Conservation (phyloP, 2,888 invertebrate genomes). For the Ecliptopera silaceata region DNA sequence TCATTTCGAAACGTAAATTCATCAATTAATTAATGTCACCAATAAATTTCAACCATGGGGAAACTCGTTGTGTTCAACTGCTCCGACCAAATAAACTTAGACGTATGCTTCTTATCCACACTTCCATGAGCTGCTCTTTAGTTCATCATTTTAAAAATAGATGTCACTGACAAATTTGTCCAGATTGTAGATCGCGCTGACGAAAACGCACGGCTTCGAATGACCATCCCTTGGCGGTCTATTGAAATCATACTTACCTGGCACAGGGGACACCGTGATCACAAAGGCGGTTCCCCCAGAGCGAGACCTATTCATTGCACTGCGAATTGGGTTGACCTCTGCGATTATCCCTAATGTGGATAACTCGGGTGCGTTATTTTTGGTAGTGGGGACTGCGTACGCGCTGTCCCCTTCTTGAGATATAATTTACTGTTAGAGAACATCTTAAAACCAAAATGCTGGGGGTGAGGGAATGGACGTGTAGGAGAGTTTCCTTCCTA, state of each 20-base stretch:
- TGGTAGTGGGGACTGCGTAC: slow-evolving; percentile 6
- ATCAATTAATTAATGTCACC: too few relatives aligned
- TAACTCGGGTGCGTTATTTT: slow-evolving; percentile 16
- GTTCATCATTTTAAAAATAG: not conserved
- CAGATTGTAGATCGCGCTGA: not conserved
- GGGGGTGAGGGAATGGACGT: too few relatives aligned
- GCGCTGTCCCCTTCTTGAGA: slow-evolving; percentile 6
- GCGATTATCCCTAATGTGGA: slow-evolving; percentile 17
- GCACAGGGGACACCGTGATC: slow-evolving; percentile 16
- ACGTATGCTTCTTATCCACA: too few relatives aligned
- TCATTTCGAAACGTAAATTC: too few relatives aligned
- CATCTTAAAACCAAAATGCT: too few relatives aligned
- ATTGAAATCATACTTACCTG: slow-evolving; percentile 10
- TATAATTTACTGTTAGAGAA: not conserved
- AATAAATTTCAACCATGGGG: too few relatives aligned
- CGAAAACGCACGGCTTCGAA: not conserved
- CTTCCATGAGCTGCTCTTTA: too few relatives aligned
- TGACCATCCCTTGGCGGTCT: not conserved
- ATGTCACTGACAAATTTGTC: not conserved
- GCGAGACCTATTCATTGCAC: slow-evolving; percentile 3
- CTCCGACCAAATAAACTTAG: slow-evolving; percentile 3
- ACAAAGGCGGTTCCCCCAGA: slow-evolving; percentile 6
- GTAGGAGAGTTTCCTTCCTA: too few relatives aligned
- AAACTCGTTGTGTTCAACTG: not conserved
- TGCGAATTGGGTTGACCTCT: slow-evolving; percentile 14